These are phyloP conservation scores for Isaurus tuberculatus DNA, from an alignment of 92 coral and sea anemone species.

Conservation along the genomic window DNA sequence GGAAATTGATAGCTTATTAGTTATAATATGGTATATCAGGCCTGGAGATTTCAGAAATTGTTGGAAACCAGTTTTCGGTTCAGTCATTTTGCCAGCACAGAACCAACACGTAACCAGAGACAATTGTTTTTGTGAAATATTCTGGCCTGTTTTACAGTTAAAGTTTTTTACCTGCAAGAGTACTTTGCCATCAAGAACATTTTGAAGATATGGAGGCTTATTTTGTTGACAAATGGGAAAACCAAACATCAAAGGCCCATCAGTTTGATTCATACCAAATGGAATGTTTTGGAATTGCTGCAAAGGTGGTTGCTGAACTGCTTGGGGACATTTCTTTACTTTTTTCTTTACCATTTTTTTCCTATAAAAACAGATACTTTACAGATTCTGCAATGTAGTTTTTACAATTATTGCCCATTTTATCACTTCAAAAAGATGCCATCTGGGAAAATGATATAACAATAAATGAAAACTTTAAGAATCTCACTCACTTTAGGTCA, in stretches of 20 bases:
- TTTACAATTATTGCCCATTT: background rate
- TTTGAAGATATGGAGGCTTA: background rate
- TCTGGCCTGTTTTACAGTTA: background rate
- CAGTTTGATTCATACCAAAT: too few relatives aligned
- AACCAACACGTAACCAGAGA: too few relatives aligned
- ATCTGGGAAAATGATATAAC: background rate
- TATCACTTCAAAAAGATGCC: background rate
- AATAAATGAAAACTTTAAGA: background rate
- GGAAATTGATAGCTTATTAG: too few relatives aligned
- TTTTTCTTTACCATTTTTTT: background rate
- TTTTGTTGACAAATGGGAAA: background rate
- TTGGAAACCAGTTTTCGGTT: too few relatives aligned
- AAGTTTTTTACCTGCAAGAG: constrained; percentile 20
- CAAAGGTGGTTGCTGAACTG: background rate
- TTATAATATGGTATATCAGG: too few relatives aligned
- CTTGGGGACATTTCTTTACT: background rate
- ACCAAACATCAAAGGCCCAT: background rate
- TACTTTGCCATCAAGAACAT: constrained; percentile 4
- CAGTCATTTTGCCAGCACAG: too few relatives aligned
- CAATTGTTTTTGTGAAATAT: too few relatives aligned
- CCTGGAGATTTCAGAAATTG: too few relatives aligned
- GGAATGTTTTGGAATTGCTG: background rate
- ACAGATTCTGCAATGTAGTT: background rate
- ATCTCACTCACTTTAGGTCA: constrained; percentile 24
- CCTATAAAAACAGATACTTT: background rate